Conservation (phyloP, 1,140 invertebrate genomes). For the Achatina immaculata region DNA sequence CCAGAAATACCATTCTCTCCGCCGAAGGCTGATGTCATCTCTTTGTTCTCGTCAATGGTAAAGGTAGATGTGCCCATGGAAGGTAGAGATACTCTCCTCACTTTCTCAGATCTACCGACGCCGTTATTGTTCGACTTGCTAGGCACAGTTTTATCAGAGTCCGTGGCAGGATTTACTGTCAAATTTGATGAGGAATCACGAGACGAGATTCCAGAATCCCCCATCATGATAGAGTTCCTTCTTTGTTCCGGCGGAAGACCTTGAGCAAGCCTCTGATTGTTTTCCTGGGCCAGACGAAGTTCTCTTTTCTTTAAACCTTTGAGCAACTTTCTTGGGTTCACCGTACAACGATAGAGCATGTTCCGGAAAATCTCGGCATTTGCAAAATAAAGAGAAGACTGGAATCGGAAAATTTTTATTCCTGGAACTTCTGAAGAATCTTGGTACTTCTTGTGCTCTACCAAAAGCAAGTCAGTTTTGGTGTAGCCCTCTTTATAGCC, state of each 20-base stretch:
- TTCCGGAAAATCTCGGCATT: constrained; percentile 72
- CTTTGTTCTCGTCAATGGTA: constrained; percentile 41
- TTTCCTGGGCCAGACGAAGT: constrained; percentile 39
- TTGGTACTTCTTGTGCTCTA: constrained; percentile 45
- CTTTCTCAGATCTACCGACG: constrained; percentile 4
- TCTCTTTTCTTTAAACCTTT: constrained; percentile 64
- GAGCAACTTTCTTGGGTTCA: constrained; percentile 60
- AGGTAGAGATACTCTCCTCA: constrained; percentile 39
- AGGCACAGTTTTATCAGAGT: constrained; percentile 4
- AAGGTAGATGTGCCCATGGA: constrained; percentile 50
- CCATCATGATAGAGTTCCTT: constrained; percentile 40
- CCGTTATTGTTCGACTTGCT: not conserved
- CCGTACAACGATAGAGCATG: constrained; percentile 58
- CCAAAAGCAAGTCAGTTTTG: constrained; percentile 38
- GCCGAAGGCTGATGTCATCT: not conserved
- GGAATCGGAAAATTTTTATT: constrained; percentile 72
- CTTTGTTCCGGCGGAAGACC: constrained; percentile 34
- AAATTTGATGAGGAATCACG: constrained; percentile 21
- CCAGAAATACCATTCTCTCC: not conserved
- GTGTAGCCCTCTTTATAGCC: constrained; percentile 58
- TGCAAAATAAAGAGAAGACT: constrained; percentile 72
- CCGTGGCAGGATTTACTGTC: not conserved
- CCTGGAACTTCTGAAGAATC: constrained; percentile 52
- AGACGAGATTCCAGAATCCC: constrained; percentile 28
- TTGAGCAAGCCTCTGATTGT: constrained; percentile 40